Evolutionary conservation across 37 sponge, comb jelly and placozoan species (phyloP).

Genomic region (Ephydatia muelleri): DNA sequence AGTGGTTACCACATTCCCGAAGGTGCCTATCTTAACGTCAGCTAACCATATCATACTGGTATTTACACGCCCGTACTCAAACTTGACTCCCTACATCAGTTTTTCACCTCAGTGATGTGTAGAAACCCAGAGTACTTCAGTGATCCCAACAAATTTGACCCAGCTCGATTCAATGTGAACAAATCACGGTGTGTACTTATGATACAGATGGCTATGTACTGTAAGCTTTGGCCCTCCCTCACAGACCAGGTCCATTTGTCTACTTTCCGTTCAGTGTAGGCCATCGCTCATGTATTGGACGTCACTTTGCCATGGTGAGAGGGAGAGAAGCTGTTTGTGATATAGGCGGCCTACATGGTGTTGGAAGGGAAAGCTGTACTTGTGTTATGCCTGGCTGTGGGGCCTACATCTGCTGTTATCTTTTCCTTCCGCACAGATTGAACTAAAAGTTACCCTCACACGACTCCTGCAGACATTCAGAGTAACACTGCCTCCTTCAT

Average conservation of each 20-base stretch:
- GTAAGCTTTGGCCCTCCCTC: not conserved
- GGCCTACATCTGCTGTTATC: not conserved
- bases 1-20: slow-evolving; percentile 13
- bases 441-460: slow-evolving; percentile 15
- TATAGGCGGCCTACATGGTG: no score
- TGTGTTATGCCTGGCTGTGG: not conserved
- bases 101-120: not conserved
- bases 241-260: slow-evolving; percentile 30
- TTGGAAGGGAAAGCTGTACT: no score
- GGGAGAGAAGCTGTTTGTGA: no score
- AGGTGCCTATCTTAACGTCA: not conserved
- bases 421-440: slow-evolving; percentile 15
- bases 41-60: not conserved
- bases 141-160: slow-evolving; percentile 13
- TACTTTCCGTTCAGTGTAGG: slow-evolving; percentile 32
- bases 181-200: no score
- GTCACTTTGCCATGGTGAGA: slow-evolving; percentile 33
- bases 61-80: no score
- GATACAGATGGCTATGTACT: no score
- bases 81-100: not conserved
- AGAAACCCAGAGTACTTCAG: not conserved
- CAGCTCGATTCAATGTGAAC: slow-evolving; percentile 4
- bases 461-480: slow-evolving; percentile 23
- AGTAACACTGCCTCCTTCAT: slow-evolving; percentile 7
- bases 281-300: slow-evolving; percentile 32